Conservation (phyloP, 2,888 invertebrate genomes). For the Drosophila prostipennis region DNA sequence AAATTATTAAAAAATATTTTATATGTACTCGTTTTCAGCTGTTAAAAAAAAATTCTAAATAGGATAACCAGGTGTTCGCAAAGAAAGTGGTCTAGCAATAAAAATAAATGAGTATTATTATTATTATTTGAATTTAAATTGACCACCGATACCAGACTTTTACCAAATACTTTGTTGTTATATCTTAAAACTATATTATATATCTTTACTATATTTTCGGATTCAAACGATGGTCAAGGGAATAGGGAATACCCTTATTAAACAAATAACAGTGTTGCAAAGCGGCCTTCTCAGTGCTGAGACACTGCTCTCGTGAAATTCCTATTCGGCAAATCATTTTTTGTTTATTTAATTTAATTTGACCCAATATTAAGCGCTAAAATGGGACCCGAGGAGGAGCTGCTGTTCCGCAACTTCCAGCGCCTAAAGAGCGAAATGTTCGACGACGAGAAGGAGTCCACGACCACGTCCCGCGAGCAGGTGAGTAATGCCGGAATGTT, state of each 20-base stretch:
- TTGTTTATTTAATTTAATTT: slow-evolving; percentile 40
- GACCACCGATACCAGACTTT: no score
- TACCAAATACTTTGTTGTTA: no score
- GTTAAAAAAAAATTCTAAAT: no score
- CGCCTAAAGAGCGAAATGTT: slow-evolving; percentile 84
- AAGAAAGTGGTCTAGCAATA: no score
- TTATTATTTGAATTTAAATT: no score
- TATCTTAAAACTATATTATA: no score
- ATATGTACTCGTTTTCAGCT: no score
- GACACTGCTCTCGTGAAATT: neutral
- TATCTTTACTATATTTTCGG: no score
- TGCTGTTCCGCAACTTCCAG: slow-evolving; percentile 79
- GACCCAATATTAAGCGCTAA: neutral
- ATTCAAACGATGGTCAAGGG: no score
- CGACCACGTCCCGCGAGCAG: slow-evolving; percentile 87
- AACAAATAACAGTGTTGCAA: neutral
- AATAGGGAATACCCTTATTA: neutral
- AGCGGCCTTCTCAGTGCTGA: neutral
- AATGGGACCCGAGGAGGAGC: slow-evolving; percentile 61
- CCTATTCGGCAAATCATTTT: slow-evolving; percentile 2
- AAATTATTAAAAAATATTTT: no score
- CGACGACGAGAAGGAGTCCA: slow-evolving; percentile 87
- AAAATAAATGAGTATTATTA: no score
- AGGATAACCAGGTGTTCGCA: no score
- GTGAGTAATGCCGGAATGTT: slow-evolving; percentile 80